Evolutionary conservation across 2,113 vertebrate species (phyloP).

Genomic region (Chroicocephalus ridibundus): DNA sequence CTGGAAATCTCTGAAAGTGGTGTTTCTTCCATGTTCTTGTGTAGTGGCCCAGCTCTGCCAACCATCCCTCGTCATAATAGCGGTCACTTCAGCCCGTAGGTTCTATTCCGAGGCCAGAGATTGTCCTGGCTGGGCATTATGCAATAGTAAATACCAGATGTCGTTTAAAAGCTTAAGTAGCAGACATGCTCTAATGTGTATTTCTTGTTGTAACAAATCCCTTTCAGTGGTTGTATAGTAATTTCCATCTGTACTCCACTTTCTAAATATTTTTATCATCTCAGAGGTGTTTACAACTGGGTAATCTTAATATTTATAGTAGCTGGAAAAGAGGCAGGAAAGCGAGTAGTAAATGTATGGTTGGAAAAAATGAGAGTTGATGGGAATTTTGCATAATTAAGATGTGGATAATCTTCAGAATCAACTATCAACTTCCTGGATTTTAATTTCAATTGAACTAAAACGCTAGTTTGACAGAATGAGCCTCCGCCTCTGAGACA

Average conservation of each 20-base stretch:
- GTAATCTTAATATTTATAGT: constrained; percentile 66
- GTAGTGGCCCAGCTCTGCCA: not conserved
- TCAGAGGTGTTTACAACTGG: constrained; percentile 49
- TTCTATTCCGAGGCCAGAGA: not conserved
- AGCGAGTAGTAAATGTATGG: not conserved
- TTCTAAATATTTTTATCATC: constrained; percentile 64
- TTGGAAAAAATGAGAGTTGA: constrained; percentile 50
- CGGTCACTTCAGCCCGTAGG: not conserved
- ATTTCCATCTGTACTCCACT: constrained; percentile 44
- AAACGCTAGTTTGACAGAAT: not conserved
- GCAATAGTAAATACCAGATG: constrained; percentile 29
- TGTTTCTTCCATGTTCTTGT: not conserved
- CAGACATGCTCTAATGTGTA: not conserved
- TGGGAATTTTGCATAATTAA: constrained; percentile 49
- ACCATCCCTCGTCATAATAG: not conserved
- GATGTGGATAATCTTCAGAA: not conserved
- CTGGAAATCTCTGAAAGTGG: not conserved
- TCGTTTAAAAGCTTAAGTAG: constrained; percentile 39
- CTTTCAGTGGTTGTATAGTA: not conserved
- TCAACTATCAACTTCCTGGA: not conserved
- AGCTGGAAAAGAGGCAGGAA: constrained; percentile 38
- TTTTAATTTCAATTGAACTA: not conserved
- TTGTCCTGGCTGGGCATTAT: not conserved
- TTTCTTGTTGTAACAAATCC: constrained; percentile 53
- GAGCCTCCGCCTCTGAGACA: not conserved